Percentiles rank a stretch among this genome's conserved stretches.
These are phyloP conservation scores for Pterocles gutturalis DNA, from an alignment of 2,113 vertebrate genomes.

Conservation along the genomic window DNA sequence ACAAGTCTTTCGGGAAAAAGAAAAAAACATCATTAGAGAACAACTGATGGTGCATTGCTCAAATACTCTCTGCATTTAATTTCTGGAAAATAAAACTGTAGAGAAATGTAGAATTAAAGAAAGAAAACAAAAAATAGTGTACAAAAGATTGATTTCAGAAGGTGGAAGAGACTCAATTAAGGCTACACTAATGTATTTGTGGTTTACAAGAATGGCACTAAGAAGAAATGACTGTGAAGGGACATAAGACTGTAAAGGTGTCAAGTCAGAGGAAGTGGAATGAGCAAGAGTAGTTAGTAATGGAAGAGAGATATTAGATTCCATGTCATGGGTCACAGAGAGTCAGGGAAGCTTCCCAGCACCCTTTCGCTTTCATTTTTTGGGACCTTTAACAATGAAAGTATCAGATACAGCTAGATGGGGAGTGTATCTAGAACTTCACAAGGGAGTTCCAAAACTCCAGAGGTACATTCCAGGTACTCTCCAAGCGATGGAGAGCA, in stretches of 20 bases:
- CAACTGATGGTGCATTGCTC: not conserved
- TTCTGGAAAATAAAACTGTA: not conserved
- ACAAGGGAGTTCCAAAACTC: not conserved
- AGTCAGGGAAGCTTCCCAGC: not conserved
- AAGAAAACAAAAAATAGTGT: rapidly evolving
- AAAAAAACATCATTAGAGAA: not conserved
- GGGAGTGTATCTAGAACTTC: not conserved
- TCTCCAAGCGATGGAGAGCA: not conserved
- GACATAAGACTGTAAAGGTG: not conserved
- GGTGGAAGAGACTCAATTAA: not conserved
- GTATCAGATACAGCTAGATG: not conserved
- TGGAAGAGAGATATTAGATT: not conserved
- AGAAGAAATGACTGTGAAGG: not conserved
- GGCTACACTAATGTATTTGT: not conserved
- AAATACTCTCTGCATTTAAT: not conserved
- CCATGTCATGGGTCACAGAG: rapidly evolving
- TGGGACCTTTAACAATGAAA: not conserved
- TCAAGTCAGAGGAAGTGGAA: not conserved
- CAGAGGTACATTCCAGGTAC: not conserved
- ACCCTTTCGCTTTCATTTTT: not conserved
- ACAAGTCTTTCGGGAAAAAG: rapidly evolving
- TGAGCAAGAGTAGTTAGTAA: not conserved
- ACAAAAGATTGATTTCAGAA: not conserved
- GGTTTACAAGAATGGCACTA: not conserved
- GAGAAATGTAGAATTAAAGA: not conserved